Evolutionary conservation across 2,888 invertebrate genomes (phyloP), one percentile per base, ranked within the genome.

Genomic region (Himalopsyche japonica): DNA sequence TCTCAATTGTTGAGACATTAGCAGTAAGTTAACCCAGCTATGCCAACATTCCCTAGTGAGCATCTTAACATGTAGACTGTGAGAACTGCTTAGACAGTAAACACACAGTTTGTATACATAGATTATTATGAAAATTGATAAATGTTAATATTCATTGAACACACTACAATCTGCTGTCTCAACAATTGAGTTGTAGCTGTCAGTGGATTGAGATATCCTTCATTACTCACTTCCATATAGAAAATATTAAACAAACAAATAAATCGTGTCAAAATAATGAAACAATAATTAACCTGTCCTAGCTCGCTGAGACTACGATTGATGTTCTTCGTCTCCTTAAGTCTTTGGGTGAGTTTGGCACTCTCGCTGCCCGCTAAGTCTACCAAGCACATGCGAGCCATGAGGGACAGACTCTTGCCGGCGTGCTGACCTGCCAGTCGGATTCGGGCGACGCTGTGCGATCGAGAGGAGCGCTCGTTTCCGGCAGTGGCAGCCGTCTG

Each of bases 361-460:
- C 94, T 92, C 88, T 96, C 96, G 0, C 95, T 95, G 1, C 96
- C 96, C 1, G 96, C 96, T 86, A 96, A 90, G 89, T 96, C 96
- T 0, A 96, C 95, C 83, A 96, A 90, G 90, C 94, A 95, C 12
- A 96, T 90, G n/a, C 93, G 93, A 2, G 94, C 94, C 3, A 91
- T 88, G 1, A 91, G 93, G 7, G 89, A 88, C 84, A 93, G 91
- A 78, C 91, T 90, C 82, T 91, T 92, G 0, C 88, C 90, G 0
- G 88, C 88, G 88, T 94, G 93, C 1, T 88, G 89, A 0, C 94
- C 94, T 82, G 92, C 91, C 0, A 95, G 88, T 88, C 91, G 91
- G 81, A 94, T 93, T 88, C 92, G 90, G 0, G 93, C 91, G 0
- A 93, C 93, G 0, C 93, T 93, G 88, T 93, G 93, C 0, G 93